Base-by-base conservation (phyloP, 2,888 invertebrate genomes). In the Eupithecia subfuscata region DNA sequence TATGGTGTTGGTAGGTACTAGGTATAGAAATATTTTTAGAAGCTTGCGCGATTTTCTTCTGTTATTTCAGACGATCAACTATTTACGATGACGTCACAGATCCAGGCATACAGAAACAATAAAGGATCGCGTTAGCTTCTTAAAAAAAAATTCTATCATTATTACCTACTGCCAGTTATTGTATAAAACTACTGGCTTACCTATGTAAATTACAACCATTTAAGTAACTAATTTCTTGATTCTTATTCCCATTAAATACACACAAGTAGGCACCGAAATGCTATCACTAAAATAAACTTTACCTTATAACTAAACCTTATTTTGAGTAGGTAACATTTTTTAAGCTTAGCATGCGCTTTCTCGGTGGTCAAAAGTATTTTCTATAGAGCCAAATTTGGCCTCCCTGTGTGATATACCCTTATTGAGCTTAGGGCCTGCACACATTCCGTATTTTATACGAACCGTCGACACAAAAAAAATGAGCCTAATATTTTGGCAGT, bases 281-380 rank as follows among this genome's bases (percentile, higher is more conserved):
- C 25, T 25, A 14, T 60, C 25, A 60, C 60, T 60, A 6, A 25
- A 25, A 14, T 56, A 60, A 25, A 14, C 25, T 22, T 25, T 25
- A 60, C 11, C 56, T 56, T 22, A 22, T 9, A 25, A 25, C 6
- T 60, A 60, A 25, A 56, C 22, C 60, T 60, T 25, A 60, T 25
- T 60, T 60, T 5, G 14, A 60, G 22, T 60, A 25, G 60, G 60
- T 60, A 60, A 60, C 60, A 60, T 60, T 60, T 56, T n/a, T 60
- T 60, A 1, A 25, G 56, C 25, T 4, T 25, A 56, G 4, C 56
- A 25, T 25, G 14, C 60, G 25, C 9, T 25, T 60, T 60, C 14
- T 60, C 60, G 25, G 60, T 60, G 60, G 60, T 60, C 60, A 25
- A 60, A 56, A 60, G 25, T 60, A 25, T 56, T 56, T n/a, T 56